These are phyloP conservation scores for Glomeris marginata DNA, from an alignment of 2,888 invertebrate species.

Conservation along the genomic window DNA sequence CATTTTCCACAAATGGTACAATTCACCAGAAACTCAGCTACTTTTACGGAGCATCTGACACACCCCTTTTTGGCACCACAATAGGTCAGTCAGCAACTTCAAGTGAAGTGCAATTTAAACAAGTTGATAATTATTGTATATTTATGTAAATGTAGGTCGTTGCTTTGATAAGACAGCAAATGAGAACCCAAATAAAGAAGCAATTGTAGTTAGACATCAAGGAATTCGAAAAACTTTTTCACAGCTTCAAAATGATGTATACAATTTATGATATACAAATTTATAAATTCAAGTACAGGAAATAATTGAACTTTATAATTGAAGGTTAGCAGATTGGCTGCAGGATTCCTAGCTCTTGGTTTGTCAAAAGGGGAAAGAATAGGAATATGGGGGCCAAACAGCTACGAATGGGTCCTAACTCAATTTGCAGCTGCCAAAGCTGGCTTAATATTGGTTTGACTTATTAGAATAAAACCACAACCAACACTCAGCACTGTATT, in stretches of 20 bases:
- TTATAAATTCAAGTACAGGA: background rate
- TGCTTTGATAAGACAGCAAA: no score
- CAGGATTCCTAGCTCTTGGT: constrained; percentile 52
- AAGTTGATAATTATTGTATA: no score
- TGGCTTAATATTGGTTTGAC: constrained; percentile 50
- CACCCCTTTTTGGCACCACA: no score
- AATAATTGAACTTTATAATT: background rate
- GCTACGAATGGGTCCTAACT: constrained; percentile 55
- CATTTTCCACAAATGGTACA: no score
- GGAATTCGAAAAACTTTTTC: constrained; percentile 37
- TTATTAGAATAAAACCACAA: no score
- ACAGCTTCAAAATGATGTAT: constrained; percentile 33
- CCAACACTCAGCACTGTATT: no score
- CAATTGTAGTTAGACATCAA: constrained; percentile 42
- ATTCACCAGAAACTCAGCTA: no score
- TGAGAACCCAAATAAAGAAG: constrained; percentile 19
- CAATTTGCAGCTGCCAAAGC: constrained; percentile 53
- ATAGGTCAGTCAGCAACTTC: no score
- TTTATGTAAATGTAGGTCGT: no score
- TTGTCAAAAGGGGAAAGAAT: constrained; percentile 54
- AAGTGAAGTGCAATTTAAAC: no score
- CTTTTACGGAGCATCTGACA: no score
- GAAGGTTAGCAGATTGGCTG: constrained; percentile 37
- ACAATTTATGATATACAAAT: background rate
- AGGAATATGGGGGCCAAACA: constrained; percentile 66